These are phyloP conservation scores for Drosophila baimaii DNA, from an alignment of 1,140 invertebrate genomes.

Conservation along the genomic window DNA sequence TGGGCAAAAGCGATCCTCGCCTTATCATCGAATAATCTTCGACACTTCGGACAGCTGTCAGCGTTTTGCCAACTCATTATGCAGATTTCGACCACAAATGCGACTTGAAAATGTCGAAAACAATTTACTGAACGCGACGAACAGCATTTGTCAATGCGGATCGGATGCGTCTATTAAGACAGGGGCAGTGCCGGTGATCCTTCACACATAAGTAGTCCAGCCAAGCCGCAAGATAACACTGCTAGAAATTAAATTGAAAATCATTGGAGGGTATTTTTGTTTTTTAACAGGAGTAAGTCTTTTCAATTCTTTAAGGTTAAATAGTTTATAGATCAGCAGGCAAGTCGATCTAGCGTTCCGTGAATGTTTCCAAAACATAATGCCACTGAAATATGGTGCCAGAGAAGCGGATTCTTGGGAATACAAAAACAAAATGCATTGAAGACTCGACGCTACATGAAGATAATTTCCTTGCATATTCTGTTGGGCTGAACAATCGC, in stretches of 20 bases:
- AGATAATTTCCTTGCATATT: too few species aligned
- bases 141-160: slow-evolving; percentile 44
- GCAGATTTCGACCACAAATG: slow-evolving; percentile 71
- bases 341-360: not conserved
- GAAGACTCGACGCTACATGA: too few species aligned
- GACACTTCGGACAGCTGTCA: slow-evolving; percentile 69
- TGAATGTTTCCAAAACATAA: too few species aligned
- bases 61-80: slow-evolving; percentile 68
- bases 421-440: too few species aligned
- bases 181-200: slow-evolving; percentile 24
- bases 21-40: slow-evolving; percentile 46
- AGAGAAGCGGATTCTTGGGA: too few species aligned
- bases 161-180: slow-evolving; percentile 36
- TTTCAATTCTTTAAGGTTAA: not conserved
- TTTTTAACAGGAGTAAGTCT: not conserved
- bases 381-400: too few species aligned
- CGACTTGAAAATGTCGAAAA: slow-evolving; percentile 53
- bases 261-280: not conserved
- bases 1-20: slow-evolving; percentile 30
- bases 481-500: too few species aligned
- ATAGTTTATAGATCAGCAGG: not conserved
- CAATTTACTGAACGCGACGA: slow-evolving; percentile 56
- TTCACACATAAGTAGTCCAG: slow-evolving; percentile 14
- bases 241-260: not conserved
- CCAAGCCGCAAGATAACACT: slow-evolving; percentile 43